These are phyloP conservation scores for Peromyscus californicus DNA, from an alignment of 2,113 vertebrate species.

Conservation along the genomic window DNA sequence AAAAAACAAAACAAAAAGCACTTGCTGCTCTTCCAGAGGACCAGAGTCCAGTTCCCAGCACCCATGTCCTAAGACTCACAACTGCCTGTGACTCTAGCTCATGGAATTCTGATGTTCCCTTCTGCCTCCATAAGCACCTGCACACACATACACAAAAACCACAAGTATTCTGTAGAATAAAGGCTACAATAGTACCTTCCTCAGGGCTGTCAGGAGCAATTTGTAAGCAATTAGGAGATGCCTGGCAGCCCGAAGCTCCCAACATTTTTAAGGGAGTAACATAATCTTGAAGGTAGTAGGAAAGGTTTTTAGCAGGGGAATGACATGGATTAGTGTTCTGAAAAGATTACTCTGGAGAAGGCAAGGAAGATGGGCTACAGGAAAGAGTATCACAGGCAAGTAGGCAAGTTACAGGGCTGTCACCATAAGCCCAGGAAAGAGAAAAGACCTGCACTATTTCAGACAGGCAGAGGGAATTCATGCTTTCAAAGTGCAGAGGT, in stretches of 20 bases:
- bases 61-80: too few relatives aligned
- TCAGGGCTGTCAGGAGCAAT: background rate
- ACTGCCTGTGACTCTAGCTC: background rate
- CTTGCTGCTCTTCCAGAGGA: background rate
- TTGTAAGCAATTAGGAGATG: background rate
- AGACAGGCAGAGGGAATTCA: background rate
- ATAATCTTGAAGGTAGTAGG: background rate
- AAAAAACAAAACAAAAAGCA: too few relatives aligned
- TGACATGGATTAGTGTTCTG: background rate
- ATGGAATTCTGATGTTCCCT: too few relatives aligned
- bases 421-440: background rate
- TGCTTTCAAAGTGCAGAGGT: background rate
- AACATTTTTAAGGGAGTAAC: background rate
- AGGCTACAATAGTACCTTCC: background rate
- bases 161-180: background rate
- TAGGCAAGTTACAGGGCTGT: background rate
- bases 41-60: background rate
- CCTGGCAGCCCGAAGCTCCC: background rate
- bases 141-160: background rate
- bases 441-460: background rate
- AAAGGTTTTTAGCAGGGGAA: slow-evolving; percentile 4
- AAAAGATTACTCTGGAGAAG: background rate
- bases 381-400: background rate
- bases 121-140: background rate
- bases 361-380: background rate